Evolutionary conservation across 2,797 vertebrate genomes (phyloP), one percentile per base, ranked within the genome.

Genomic region (Astyanax mexicanus): DNA sequence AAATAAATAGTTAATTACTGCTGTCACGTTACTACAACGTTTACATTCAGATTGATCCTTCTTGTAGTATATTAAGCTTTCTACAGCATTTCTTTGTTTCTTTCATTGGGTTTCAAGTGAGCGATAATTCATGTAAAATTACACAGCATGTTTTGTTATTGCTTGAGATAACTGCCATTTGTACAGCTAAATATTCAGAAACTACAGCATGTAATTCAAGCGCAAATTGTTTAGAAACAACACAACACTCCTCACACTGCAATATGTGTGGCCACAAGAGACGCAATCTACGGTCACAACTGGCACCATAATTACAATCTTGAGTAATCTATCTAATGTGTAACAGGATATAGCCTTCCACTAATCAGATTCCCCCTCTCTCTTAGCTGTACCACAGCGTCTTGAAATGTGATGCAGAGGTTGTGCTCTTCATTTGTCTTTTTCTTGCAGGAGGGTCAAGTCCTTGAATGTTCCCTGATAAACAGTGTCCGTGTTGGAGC

Each of bases 401-500:
- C 27, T n/a, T 65, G 23, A 72, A 72, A 47, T 72, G 52, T 54
- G 3, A 13, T 52, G 0, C 25, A 38, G 61, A 25, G 44, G 9
- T 42, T 29, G 3, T 38, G 3, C 37, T 17, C 62, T 10, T 71
- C 47, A 76, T 70, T 40, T 64, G 0, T 78, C 45, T 19, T 12
- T n/a, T 69, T 49, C 74, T 84, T 89, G 74, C 89, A 99, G 98
- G 98, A 99, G 89, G 98, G 98, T 71, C 97, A 99, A 85, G 94
- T 99, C 49, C 91, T 99, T 19, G 98, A 99, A 90, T 99, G 97
- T 80, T 99, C 96, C 61, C 94, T 99, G 81, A 97, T 99, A 93
- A 99, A 99, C 94, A 99, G 97, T 66, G 95, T 99, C 79, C 96
- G 98, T 1, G 90, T 92, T 49, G 96, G 95, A 82, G 88, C 93